These are phyloP conservation scores for Caenorhabditis uteleia DNA, from an alignment of 2,888 invertebrate species.

Conservation along the genomic window DNA sequence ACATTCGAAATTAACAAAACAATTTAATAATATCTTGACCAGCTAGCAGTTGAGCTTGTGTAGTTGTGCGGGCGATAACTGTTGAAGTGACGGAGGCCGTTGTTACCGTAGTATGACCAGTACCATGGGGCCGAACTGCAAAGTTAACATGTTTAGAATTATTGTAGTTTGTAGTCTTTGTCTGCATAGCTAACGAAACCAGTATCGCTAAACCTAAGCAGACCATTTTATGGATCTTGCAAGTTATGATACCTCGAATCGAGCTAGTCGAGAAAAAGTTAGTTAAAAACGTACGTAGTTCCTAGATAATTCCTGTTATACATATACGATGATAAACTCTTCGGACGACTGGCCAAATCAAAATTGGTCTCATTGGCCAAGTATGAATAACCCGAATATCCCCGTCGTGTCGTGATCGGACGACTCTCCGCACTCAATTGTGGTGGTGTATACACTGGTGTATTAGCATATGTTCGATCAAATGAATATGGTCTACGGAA, in stretches of 20 bases:
- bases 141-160: not conserved
- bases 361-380: conserved; percentile 59
- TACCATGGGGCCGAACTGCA: conserved; percentile 59
- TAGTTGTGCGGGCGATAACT: conserved; percentile 63
- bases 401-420: conserved; percentile 54
- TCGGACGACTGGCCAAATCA: conserved; percentile 63
- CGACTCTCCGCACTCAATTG: conserved; percentile 55
- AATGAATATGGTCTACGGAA: conserved; percentile 65
- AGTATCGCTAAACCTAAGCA: conserved; percentile 1
- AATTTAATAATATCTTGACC: conserved; percentile 45
- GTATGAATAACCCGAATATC: conserved; percentile 65
- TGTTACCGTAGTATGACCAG: conserved; percentile 57
- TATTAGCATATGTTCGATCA: conserved; percentile 50
- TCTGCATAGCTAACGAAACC: too few relatives aligned
- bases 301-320: conserved; percentile 41
- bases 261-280: not conserved
- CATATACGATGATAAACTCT: conserved; percentile 46
- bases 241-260: not conserved
- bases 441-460: conserved; percentile 63
- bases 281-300: conserved; percentile 25
- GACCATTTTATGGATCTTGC: not conserved
- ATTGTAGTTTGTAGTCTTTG: not conserved
- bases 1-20: too few relatives aligned
- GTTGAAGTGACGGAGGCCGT: conserved; percentile 65
- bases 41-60: conserved; percentile 46